Evolutionary conservation across 2,888 invertebrate genomes (phyloP).

Genomic region (Chirona hameri): DNA sequence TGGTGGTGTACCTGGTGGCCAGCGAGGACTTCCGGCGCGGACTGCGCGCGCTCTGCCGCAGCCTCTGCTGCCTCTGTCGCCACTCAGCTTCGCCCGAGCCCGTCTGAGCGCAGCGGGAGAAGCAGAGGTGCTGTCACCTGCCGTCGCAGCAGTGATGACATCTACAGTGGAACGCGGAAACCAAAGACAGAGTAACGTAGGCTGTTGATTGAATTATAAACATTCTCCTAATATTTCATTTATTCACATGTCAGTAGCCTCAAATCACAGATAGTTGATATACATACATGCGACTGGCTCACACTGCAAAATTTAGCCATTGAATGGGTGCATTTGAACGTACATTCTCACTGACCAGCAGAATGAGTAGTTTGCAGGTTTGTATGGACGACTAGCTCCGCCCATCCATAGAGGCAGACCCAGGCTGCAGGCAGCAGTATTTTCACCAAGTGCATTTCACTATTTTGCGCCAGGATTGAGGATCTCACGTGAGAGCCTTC

Average conservation of each 20-base stretch:
- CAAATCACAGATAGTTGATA: too few relatives aligned
- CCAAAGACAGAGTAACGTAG: too few relatives aligned
- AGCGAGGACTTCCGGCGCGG: constrained; percentile 91
- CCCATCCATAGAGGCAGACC: not conserved
- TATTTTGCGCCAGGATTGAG: not conserved
- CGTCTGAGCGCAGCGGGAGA: not conserved
- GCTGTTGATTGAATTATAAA: too few relatives aligned
- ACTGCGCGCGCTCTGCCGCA: constrained; percentile 79
- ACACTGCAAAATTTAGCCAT: too few relatives aligned
- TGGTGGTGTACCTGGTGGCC: constrained; percentile 79
- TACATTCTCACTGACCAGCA: not conserved
- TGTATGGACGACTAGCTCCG: not conserved
- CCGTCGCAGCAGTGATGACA: not conserved
- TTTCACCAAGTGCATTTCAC: constrained; percentile 1
- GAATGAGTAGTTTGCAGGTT: not conserved
- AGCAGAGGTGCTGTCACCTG: not conserved
- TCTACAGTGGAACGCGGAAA: not conserved
- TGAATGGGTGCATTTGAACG: too few relatives aligned
- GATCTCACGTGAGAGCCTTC: not conserved
- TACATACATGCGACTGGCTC: too few relatives aligned
- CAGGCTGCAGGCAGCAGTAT: not conserved
- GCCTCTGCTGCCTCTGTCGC: constrained; percentile 66
- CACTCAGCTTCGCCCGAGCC: constrained; percentile 50
- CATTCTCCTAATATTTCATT: too few relatives aligned
- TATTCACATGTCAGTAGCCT: too few relatives aligned